Conservation (phyloP, 2,113 vertebrate genomes). For the Castor canadensis region DNA sequence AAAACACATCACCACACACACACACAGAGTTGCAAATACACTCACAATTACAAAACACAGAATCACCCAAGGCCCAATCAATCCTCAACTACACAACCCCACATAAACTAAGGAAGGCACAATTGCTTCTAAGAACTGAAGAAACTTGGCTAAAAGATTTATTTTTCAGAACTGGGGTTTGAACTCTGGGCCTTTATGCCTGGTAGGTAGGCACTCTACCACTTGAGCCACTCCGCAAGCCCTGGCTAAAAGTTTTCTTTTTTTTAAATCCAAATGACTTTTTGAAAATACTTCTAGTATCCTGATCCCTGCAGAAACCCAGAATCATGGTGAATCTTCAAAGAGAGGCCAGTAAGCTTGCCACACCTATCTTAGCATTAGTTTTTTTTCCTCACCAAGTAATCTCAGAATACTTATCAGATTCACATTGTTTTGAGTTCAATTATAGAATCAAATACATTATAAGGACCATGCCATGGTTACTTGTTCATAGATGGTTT, state of each 20-base stretch:
- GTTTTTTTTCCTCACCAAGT: neutral
- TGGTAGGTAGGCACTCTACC: too few species aligned
- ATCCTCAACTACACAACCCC: neutral
- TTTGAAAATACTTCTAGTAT: neutral
- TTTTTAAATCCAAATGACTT: neutral
- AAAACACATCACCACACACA: neutral
- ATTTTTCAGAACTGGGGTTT: too few species aligned
- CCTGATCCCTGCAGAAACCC: neutral
- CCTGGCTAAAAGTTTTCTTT: too few species aligned
- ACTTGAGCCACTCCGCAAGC: too few species aligned
- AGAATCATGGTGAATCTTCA: neutral
- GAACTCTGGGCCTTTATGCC: too few species aligned
- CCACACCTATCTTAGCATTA: neutral
- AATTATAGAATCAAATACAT: neutral
- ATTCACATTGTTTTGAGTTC: neutral
- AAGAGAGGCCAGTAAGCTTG: neutral
- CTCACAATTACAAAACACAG: neutral
- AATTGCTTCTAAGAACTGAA: neutral
- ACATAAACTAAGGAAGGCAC: neutral
- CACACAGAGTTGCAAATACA: neutral
- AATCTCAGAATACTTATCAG: neutral
- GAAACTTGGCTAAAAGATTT: neutral
- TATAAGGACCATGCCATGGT: too few species aligned
- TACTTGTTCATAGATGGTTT: neutral
- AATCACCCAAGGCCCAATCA: neutral